Evolutionary conservation across 2,888 invertebrate species (phyloP), one percentile per base, ranked within the genome.

Genomic region (Cataglyphis albicans): DNA sequence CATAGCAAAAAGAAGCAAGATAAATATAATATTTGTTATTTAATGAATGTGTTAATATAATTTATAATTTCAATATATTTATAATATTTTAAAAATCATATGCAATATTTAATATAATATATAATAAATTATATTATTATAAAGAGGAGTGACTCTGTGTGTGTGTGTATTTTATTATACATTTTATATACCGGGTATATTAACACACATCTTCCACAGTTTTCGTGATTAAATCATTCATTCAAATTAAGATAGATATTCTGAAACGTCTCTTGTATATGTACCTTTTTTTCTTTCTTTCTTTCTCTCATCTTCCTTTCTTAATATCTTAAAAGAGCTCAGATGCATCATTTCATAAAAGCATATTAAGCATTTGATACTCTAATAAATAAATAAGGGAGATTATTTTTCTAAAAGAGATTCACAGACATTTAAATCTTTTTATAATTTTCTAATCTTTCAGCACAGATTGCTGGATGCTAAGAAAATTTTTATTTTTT

Each of bases 81-180:
- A 2, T 29, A 32, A 2, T 29, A 32, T 38, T 55, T 25, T 9
- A 15, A 41, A n/a, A 9, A 67, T 41, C 2, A 21, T 55, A 15
- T n/a, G 29, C 1, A 29, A 67, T 64, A 65, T 38, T 65, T 67
- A 38, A 65, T n/a, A n/a, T n/a, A n/a, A n/a, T n/a, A n/a, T n/a
- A n/a, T n/a, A n/a, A n/a, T n/a, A n/a, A n/a, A n/a, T 38, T 10
- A 10, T 25, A 18, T 76, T 35, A 35, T 7, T n/a, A 32, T 15
- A 41, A n/a, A 2, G 12, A n/a, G 5, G 57, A 59, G 0, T 48
- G 18, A 18, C 5, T 72, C 15, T 18, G 15, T 35, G 21, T 52
- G 15, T 38, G 10, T 35, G 0, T 52, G 18, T 55, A 35, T 35
- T 70, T 55, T 18, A 6, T 21, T 55, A 35, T 55, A 25, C 38